Conservation (phyloP, 2,888 invertebrate species). For the Synanthedon vespiformis region DNA sequence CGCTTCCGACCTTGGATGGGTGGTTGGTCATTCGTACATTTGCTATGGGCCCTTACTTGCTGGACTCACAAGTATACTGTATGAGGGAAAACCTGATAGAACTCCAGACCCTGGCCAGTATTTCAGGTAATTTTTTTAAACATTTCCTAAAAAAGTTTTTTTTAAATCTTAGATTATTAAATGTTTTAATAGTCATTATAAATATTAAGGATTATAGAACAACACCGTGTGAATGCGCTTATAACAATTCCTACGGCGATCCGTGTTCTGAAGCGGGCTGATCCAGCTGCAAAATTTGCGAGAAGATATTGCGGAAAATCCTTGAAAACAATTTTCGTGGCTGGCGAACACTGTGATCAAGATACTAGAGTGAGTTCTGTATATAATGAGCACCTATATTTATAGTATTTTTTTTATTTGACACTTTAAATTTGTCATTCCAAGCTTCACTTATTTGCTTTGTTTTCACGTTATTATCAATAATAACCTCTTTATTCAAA, state of each 20-base stretch:
- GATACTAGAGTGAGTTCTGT: conserved; percentile 76
- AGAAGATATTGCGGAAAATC: conserved; percentile 78
- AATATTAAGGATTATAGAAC: conserved; percentile 79
- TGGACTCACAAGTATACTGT: conserved; percentile 85
- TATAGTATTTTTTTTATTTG: no score
- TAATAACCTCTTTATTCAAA: no score
- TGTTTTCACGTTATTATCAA: no score
- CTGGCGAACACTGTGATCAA: conserved; percentile 94
- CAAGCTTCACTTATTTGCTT: no score
- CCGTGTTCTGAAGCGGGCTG: conserved; percentile 85
- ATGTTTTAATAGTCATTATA: neutral
- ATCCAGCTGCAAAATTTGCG: conserved; percentile 78
- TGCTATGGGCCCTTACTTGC: conserved; percentile 90
- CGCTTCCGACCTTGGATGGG: conserved; percentile 91
- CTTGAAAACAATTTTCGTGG: conserved; percentile 81
- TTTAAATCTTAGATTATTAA: neutral
- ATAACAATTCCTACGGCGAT: conserved; percentile 94
- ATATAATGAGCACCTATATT: neutral
- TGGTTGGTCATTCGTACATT: conserved; percentile 95
- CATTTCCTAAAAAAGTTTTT: neutral
- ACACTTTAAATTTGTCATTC: neutral
- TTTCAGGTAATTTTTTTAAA: conserved; percentile 74
- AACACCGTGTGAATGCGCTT: conserved; percentile 86
- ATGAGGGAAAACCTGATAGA: conserved; percentile 94
- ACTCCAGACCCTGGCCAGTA: conserved; percentile 94